Evolutionary conservation across 2,113 vertebrate species (phyloP).

Genomic region (Lophura nycthemera): DNA sequence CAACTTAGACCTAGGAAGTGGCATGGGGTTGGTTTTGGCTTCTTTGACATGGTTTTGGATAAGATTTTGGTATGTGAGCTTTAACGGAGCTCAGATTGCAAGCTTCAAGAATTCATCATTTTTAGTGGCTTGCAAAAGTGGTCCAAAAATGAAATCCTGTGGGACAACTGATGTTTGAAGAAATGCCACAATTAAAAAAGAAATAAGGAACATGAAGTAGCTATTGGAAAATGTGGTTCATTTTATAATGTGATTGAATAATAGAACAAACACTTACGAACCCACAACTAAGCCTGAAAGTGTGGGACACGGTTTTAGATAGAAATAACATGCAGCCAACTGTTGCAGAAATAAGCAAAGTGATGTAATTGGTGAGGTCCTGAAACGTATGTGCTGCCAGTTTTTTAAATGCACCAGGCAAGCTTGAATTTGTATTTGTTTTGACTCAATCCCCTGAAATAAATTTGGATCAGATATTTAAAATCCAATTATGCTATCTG

Average conservation of each 20-base stretch:
- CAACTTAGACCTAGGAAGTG: conserved; percentile 73
- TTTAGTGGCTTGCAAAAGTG: conserved; percentile 58
- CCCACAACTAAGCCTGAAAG: conserved; percentile 56
- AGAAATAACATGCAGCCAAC: conserved; percentile 22
- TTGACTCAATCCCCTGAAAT: conserved; percentile 61
- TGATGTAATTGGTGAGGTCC: conserved; percentile 45
- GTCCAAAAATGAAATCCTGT: conserved; percentile 46
- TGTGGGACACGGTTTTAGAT: conserved; percentile 38
- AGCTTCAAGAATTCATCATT: conserved; percentile 59
- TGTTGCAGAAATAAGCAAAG: conserved; percentile 48
- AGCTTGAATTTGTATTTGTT: conserved; percentile 60
- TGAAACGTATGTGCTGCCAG: neutral
- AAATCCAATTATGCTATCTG: conserved; percentile 70
- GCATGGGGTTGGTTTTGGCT: conserved; percentile 62
- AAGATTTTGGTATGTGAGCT: conserved; percentile 55
- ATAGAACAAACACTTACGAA: conserved; percentile 51
- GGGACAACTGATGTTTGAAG: conserved; percentile 64
- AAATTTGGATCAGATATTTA: conserved; percentile 70
- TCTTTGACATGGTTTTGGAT: conserved; percentile 67
- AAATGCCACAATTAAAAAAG: conserved; percentile 57
- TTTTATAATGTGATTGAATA: conserved; percentile 70
- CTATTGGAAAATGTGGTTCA: conserved; percentile 71
- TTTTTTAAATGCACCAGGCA: conserved; percentile 43
- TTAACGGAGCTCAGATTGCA: conserved; percentile 63
- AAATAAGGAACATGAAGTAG: conserved; percentile 63